Percentiles rank a stretch among this genome's conserved stretches.
Evolutionary conservation across 2,888 invertebrate genomes (phyloP).

Genomic region (Epinotia nisella): DNA sequence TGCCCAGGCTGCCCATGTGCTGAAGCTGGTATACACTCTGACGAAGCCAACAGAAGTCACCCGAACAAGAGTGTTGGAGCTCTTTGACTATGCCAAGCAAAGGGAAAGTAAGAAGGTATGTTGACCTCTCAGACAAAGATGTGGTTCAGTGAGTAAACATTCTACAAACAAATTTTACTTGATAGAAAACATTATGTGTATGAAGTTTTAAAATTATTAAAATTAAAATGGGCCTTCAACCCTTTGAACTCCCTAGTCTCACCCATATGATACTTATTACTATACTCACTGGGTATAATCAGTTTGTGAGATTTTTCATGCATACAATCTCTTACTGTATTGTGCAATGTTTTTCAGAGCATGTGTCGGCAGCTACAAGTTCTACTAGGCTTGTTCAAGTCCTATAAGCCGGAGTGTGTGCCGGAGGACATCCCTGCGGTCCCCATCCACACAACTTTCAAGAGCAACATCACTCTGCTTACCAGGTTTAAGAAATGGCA

Average conservation of each 20-base stretch:
- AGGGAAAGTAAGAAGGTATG: conserved; percentile 74
- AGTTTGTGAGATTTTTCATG: no score
- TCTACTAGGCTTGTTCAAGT: conserved; percentile 75
- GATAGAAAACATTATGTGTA: no score
- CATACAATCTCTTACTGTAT: neutral
- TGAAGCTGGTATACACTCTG: conserved; percentile 75
- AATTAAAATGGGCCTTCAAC: no score
- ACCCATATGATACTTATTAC: no score
- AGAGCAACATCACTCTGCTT: conserved; percentile 63
- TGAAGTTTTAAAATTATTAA: no score
- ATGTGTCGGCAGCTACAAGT: conserved; percentile 72
- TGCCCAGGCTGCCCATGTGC: conserved; percentile 71
- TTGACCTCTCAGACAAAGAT: neutral
- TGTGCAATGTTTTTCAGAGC: conserved; percentile 60
- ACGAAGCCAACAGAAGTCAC: conserved; percentile 79
- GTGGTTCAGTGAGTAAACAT: no score
- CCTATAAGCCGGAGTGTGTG: conserved; percentile 79
- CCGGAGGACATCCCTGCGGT: conserved; percentile 77
- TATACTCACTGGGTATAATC: no score
- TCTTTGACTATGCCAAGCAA: conserved; percentile 70
- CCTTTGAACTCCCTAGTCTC: no score
- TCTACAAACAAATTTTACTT: no score
- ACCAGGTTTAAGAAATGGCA: conserved; percentile 69
- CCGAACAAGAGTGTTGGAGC: conserved; percentile 68
- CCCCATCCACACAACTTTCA: conserved; percentile 73